Percentiles rank a stretch among this genome's conserved stretches.
phyloP scores from a whole-genome alignment of 2,113 vertebrate species.

The Aptenodytes patagonicus region DNA sequence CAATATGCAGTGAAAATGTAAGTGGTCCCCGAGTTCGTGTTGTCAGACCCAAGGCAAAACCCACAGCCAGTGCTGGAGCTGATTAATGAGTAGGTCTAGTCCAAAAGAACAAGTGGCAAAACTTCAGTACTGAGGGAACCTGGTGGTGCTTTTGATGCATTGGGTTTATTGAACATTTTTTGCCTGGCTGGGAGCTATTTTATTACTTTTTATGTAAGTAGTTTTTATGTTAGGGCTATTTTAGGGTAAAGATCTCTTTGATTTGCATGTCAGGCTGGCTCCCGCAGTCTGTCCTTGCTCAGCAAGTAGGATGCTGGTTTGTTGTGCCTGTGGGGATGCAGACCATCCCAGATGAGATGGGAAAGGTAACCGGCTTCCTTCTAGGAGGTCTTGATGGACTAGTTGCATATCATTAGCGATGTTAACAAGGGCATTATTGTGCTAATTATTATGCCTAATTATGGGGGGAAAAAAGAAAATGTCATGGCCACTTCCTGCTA shows the following conservation, averaged over 20 bases:
- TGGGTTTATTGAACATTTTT: not conserved
- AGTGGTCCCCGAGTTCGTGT: not conserved
- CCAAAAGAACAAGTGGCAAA: not conserved
- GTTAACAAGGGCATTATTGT: constrained; percentile 46
- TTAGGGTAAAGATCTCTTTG: not conserved
- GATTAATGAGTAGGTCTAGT: not conserved
- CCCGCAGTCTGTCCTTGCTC: not conserved
- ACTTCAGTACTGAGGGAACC: not conserved
- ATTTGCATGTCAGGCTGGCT: not conserved
- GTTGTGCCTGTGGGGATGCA: not conserved
- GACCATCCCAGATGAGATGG: not conserved
- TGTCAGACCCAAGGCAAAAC: not conserved
- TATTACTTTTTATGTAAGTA: not conserved
- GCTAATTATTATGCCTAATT: constrained; percentile 49
- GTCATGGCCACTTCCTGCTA: constrained; percentile 22
- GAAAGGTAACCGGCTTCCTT: not conserved
- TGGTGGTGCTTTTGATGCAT: not conserved
- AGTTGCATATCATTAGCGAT: constrained; percentile 6
- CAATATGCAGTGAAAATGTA: not conserved
- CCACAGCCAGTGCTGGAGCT: not conserved
- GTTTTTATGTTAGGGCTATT: not conserved
- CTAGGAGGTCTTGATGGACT: not conserved
- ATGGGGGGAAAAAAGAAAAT: not conserved
- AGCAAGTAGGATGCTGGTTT: not conserved
- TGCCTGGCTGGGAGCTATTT: not conserved